Percentiles rank a stretch among this genome's conserved stretches.
Conservation (phyloP, 1,140 invertebrate genomes). For the Apis cerana region DNA sequence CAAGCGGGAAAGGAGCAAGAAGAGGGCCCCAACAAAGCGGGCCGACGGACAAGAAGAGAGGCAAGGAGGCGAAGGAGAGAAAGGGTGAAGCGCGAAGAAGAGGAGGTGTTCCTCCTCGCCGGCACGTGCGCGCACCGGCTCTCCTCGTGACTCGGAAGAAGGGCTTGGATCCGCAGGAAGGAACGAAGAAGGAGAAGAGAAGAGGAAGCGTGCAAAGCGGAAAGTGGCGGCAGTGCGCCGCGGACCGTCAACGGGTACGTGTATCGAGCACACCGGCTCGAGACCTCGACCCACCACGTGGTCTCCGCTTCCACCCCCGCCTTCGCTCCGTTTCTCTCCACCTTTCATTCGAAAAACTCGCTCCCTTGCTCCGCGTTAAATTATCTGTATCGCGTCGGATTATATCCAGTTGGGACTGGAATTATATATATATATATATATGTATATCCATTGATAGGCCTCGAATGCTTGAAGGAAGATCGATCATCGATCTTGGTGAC, state of each 20-base stretch:
- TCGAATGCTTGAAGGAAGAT: neutral
- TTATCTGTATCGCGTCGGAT: too few species aligned
- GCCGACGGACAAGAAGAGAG: conserved; percentile 17
- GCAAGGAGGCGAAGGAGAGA: conserved; percentile 19
- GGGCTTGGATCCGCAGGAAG: conserved; percentile 47
- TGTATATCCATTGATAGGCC: too few species aligned
- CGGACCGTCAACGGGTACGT: conserved; percentile 64
- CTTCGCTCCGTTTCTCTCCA: too few species aligned
- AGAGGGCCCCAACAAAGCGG: conserved; percentile 29
- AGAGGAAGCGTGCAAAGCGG: conserved; percentile 59
- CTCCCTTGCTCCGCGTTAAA: neutral
- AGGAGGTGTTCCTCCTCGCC: conserved; percentile 60
- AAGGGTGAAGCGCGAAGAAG: conserved; percentile 64
- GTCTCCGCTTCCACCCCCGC: conserved; percentile 3
- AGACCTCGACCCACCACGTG: conserved; percentile 53
- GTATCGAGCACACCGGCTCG: conserved; percentile 44
- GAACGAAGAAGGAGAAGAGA: conserved; percentile 59
- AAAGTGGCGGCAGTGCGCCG: conserved; percentile 66
- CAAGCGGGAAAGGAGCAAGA: conserved; percentile 51
- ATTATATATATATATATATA: too few species aligned
- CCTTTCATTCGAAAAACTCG: neutral
- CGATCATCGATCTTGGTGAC: neutral
- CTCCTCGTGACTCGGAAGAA: conserved; percentile 64
- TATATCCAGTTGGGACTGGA: too few species aligned
- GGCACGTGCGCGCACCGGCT: conserved; percentile 65